Conservation (phyloP, 2,113 vertebrate species). For the Chionis minor region DNA sequence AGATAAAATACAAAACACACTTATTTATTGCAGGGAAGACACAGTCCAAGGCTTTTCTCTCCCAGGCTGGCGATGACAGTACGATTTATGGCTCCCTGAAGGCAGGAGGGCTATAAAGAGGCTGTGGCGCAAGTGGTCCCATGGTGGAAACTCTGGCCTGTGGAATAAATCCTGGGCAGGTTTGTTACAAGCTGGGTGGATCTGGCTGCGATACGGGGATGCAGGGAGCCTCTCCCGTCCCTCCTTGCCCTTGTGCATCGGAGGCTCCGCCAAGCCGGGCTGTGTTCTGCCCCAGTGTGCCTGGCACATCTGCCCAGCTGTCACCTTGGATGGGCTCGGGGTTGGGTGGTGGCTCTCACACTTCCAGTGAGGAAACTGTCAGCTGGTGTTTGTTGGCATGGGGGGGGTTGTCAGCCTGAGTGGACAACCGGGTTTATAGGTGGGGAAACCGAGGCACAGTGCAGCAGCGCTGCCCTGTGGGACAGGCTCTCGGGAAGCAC, state of each 20-base stretch:
- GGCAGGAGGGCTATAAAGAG: neutral
- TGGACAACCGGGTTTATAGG: neutral
- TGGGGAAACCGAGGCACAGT: neutral
- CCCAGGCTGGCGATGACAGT: neutral
- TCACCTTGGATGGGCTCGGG: neutral
- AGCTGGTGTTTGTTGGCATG: too few relatives aligned
- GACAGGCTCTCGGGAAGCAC: neutral
- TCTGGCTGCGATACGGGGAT: neutral
- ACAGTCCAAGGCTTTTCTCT: neutral
- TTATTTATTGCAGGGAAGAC: neutral
- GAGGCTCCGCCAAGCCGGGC: neutral
- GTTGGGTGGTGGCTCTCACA: neutral
- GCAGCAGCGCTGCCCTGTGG: fast-evolving
- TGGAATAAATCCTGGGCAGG: neutral
- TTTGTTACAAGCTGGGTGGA: neutral
- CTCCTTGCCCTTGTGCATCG: neutral
- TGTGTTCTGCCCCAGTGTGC: too few relatives aligned
- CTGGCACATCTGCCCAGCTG: neutral
- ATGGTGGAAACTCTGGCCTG: neutral
- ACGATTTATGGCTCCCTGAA: neutral
- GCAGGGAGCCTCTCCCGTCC: neutral
- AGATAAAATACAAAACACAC: neutral
- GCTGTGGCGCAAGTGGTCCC: neutral
- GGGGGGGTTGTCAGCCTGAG: neutral
- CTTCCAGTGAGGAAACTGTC: neutral